Base-by-base conservation (phyloP, 1,140 invertebrate genomes). In the Drosophila parabipectinata region DNA sequence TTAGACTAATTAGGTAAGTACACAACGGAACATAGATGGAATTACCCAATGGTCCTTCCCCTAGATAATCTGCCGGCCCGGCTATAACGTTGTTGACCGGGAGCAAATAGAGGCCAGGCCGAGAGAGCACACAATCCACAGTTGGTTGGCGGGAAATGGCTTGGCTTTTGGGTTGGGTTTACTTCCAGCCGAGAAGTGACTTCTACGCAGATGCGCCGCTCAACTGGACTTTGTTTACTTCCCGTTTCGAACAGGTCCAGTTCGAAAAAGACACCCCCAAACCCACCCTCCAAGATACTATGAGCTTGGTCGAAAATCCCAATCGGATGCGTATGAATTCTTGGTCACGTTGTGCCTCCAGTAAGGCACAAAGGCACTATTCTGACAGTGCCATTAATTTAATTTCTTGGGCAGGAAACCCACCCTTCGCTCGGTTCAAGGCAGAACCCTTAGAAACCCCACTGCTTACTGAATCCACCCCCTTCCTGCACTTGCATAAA, bases 171-270 rank as follows among this genome's bases (percentile, higher is more conserved):
- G 41, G 55, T 12, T 45, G 37, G 51, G 44, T 28, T 44, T 21
- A 10, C 30, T 81, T 81, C 82, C 82, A 85, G 63, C 9, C n/a
- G 30, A 30, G 34, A 44, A 50, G 41, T 39, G 28, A 24, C 9
- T 34, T 7, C 18, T 21, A 63, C 78, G 82, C 83, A 72, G 59
- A 57, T 72, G 79, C 71, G 54, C 18, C 30, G 24, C 34, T 41
- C 28, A n/a, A 48, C 76, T 88, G 79, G 79, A 88, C 57, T 51
- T 89, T 89, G 83, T 89, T 88, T 88, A 88, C 56, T 88, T 88
- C 79, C 76, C 64, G 18, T 48, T 88, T 85, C 73, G 82, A 85
- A 77, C 14, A 66, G 14, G 21, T 44, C 48, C 48, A 72, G 39
- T 68, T 72, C 60, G 81, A 85, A 80, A 44, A 53, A 44, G 60